Base-by-base conservation (phyloP, 2,888 invertebrate genomes). In the Erebia aethiops region DNA sequence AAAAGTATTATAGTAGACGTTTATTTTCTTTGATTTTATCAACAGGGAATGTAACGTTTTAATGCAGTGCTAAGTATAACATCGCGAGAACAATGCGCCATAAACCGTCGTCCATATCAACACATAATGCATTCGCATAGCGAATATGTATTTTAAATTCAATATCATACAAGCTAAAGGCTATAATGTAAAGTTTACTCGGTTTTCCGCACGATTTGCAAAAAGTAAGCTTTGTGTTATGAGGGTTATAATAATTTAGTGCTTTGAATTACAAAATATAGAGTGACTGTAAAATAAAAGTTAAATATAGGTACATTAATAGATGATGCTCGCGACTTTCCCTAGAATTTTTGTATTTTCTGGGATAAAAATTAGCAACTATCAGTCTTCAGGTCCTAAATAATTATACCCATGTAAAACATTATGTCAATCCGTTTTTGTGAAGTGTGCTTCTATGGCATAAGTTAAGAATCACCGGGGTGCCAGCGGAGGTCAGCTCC, bases 61-160 rank as follows among this genome's bases (percentile, higher is more conserved):
- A 87, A 90, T 87, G 82, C 84, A 80, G 83, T 85, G 86, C 83
- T 86, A 85, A 87, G 84, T 85, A 85, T 86, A 87, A 87, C 84
- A 87, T 85, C 79, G 78, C 72, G 83, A 84, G 87, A 91, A 92
- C 91, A 92, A 92, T 92, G 84, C 83, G 87, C 86, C 81, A 91
- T 92, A 92, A 92, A 92, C 85, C 88, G 83, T 82, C 82, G 80
- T 80, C 82, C 84, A 85, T 87, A 91, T 90, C 87, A 88, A 90
- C 87, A 83, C 84, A 87, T 88, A 87, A 88, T 87, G 83, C 83
- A 83, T 83, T 85, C 80, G 82, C 79, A 79, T 80, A 75, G 74
- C 79, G 83, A 87, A 89, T 81, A 82, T 78, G 77, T 79, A 82
- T 71, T 84, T 88, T 88, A 87, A 86, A 87, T 90, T 87, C 84